Base-by-base conservation (phyloP, 2,113 vertebrate genomes). In the Zosterops lateralis region DNA sequence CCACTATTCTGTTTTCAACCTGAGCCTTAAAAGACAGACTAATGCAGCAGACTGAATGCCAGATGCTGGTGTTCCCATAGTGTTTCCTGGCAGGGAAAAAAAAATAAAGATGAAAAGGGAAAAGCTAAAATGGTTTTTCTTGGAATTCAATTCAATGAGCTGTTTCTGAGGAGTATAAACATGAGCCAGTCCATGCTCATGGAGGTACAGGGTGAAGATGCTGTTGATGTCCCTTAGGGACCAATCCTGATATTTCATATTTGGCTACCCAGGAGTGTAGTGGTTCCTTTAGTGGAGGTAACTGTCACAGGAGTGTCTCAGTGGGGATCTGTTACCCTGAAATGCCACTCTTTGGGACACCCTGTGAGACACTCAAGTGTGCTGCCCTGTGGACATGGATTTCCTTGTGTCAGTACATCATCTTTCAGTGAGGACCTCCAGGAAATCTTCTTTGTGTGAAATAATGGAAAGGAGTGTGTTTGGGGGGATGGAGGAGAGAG, bases 11-110 rank as follows among this genome's bases (percentile, higher is more conserved):
- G n/a, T 87, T 89, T 89, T 76, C 91, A 93, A 47, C 87, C 91
- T 80, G 60, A 93, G 81, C 87, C 93, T 96, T 91, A 95, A 92
- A 60, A 94, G 65, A 44, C 71, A 85, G 76, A 70, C 54, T 58
- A 74, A 58, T 74, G 78, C 84, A 94, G 93, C 76, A 90, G 72
- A 77, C 48, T 84, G 73, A 77, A 54, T 70, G 45, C 57, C 70
- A 78, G 89, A 71, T 83, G 74, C 44, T 91, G 87, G 44, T 91
- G 67, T 70, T 87, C 50, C 81, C 31, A 13, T 38, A 54, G 57
- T 26, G 60, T 89, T 86, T 94, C 38, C 65, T 81, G 45, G 34
- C 38, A 3, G 62, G 22, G 14, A 4, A 38, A 38, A 38, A 38
- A 38, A 38, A 38, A 38, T 36, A 17, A 14, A 38, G 19, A 36